Percentiles rank a stretch among this genome's conserved stretches.
Evolutionary conservation across 2,888 invertebrate species (phyloP).

Genomic region (Yponomeuta cagnagella): DNA sequence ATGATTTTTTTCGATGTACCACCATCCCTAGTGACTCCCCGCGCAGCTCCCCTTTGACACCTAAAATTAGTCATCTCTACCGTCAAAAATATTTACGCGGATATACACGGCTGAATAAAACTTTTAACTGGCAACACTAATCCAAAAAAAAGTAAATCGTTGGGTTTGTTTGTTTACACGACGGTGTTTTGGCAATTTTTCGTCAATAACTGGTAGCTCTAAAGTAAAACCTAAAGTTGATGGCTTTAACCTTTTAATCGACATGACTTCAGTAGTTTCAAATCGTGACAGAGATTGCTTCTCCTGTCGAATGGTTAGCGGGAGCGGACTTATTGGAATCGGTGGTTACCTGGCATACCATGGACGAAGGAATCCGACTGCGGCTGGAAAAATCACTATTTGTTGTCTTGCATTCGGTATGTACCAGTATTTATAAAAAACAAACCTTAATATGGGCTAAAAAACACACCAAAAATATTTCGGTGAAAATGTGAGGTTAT

Average conservation of each 20-base stretch:
- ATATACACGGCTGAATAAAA: too few species aligned
- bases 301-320: slow-evolving; percentile 76
- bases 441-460: background rate
- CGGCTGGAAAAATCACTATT: slow-evolving; percentile 59
- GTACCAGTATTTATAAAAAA: slow-evolving; percentile 2
- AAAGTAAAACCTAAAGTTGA: too few species aligned
- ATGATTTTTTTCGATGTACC: too few species aligned
- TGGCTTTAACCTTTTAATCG: background rate
- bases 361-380: slow-evolving; percentile 68
- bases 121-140: too few species aligned
- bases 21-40: too few species aligned
- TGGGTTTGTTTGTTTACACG: background rate
- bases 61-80: too few species aligned
- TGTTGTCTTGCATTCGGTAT: slow-evolving; percentile 67
- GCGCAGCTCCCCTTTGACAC: too few species aligned
- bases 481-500: background rate
- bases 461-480: background rate
- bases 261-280: slow-evolving; percentile 42
- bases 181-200: background rate
- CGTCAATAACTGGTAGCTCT: background rate
- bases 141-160: too few species aligned
- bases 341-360: slow-evolving; percentile 76
- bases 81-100: too few species aligned
- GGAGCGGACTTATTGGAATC: slow-evolving; percentile 77
- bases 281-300: slow-evolving; percentile 72